phyloP scores from a whole-genome alignment of 2,797 vertebrate genomes.

The Phalanger gymnotis region DNA sequence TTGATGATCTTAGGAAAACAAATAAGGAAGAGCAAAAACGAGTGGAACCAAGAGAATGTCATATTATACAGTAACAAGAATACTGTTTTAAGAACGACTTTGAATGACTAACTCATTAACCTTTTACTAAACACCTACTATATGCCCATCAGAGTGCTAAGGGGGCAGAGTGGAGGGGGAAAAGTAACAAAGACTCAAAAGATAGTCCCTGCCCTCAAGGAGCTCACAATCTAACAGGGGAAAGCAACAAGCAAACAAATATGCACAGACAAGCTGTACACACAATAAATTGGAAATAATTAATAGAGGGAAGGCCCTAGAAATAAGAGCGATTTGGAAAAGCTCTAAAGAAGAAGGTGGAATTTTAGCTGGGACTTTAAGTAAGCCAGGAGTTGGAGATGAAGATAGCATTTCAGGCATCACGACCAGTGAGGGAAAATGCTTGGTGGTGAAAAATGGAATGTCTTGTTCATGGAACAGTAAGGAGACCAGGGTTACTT shows the following conservation, averaged over 20 bases:
- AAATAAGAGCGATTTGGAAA: neutral
- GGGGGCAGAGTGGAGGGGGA: too few relatives aligned
- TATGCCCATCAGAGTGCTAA: too few relatives aligned
- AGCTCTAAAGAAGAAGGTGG: neutral
- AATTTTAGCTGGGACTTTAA: neutral
- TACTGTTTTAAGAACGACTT: too few relatives aligned
- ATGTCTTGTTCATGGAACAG: neutral
- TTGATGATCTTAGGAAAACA: too few relatives aligned
- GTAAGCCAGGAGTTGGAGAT: neutral
- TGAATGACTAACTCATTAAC: too few relatives aligned
- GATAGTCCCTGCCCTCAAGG: neutral
- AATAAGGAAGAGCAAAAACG: too few relatives aligned
- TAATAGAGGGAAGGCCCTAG: neutral
- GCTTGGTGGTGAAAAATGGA: neutral
- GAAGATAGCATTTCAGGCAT: neutral
- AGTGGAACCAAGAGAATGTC: too few relatives aligned
- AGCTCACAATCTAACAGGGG: neutral
- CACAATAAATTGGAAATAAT: neutral
- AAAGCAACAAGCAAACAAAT: neutral
- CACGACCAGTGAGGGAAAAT: neutral
- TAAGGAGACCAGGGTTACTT: neutral
- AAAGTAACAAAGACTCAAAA: neutral
- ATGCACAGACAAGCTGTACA: neutral
- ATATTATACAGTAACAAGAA: too few relatives aligned
- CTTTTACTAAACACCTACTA: too few relatives aligned